phyloP scores from a whole-genome alignment of 2,113 vertebrate species.

The Lynx canadensis region DNA sequence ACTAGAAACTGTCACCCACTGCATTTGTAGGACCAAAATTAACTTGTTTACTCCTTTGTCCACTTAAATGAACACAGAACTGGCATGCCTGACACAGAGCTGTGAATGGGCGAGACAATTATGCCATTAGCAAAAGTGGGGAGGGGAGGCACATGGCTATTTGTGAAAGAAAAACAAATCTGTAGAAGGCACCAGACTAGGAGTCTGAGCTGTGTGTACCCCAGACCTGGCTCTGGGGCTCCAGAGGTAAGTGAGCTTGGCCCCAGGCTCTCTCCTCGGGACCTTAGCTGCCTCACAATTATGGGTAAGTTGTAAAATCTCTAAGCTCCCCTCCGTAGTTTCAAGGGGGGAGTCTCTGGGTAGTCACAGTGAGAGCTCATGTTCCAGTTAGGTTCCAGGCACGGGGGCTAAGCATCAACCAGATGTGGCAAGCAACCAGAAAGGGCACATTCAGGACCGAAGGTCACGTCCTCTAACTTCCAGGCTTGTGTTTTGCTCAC shows the following conservation, averaged over 20 bases:
- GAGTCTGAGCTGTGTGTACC: rapidly evolving
- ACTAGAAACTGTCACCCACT: background rate
- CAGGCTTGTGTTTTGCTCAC: background rate
- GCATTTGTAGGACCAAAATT: background rate
- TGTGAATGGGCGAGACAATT: background rate
- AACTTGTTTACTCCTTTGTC: background rate
- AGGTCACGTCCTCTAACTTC: background rate
- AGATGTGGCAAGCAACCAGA: too few relatives aligned
- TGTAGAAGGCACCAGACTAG: background rate
- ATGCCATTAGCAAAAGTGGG: background rate
- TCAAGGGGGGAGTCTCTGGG: background rate
- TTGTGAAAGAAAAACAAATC: background rate
- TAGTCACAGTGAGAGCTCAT: background rate
- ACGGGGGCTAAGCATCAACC: background rate
- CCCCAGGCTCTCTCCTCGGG: background rate
- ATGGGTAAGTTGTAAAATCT: background rate
- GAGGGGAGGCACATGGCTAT: background rate
- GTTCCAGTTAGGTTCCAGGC: background rate
- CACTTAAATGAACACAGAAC: background rate
- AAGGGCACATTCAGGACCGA: background rate
- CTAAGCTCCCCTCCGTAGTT: background rate
- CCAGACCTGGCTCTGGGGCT: background rate
- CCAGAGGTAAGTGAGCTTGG: background rate
- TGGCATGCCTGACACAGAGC: background rate
- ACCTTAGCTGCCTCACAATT: background rate